Evolutionary conservation across 1,140 invertebrate species (phyloP).

Genomic region (Lucilia cuprina): DNA sequence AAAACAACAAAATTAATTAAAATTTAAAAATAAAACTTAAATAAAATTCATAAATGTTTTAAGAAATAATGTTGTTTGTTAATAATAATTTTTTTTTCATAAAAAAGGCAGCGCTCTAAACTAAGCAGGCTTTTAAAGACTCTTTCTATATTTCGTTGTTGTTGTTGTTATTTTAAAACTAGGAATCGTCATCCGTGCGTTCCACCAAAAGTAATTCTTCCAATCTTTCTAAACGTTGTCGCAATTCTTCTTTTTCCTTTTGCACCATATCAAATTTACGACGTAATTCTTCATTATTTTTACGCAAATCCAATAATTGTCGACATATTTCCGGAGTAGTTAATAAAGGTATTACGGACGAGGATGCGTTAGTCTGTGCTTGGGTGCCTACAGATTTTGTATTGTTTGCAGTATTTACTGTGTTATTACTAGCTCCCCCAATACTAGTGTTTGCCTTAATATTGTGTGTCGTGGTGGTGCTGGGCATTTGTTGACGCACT

Average conservation of each 20-base stretch:
- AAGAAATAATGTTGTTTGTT: too few species aligned
- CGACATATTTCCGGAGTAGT: conserved; percentile 55
- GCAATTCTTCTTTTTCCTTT: conserved; percentile 49
- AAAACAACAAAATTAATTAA: background rate
- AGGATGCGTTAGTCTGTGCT: background rate
- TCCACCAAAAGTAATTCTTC: conserved; percentile 50
- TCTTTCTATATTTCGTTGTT: conserved; percentile 1
- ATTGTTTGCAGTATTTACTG: background rate
- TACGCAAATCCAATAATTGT: conserved; percentile 53
- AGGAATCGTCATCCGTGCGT: conserved; percentile 35
- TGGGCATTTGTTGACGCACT: conserved; percentile 41
- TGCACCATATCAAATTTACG: conserved; percentile 39
- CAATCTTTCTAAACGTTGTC: conserved; percentile 53
- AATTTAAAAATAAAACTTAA: background rate
- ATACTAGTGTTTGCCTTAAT: background rate
- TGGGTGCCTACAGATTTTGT: background rate
- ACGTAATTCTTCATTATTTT: conserved; percentile 54
- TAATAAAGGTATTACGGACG: conserved; percentile 53
- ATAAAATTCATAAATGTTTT: background rate
- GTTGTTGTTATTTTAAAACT: conserved; percentile 10
- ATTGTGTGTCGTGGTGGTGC: background rate
- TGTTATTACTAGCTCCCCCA: too few species aligned
- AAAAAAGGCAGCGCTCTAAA: background rate
- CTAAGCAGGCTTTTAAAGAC: background rate
- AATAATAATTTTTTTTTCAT: background rate